Base-by-base conservation (phyloP, 1,140 invertebrate genomes). In the Plodia interpunctella region DNA sequence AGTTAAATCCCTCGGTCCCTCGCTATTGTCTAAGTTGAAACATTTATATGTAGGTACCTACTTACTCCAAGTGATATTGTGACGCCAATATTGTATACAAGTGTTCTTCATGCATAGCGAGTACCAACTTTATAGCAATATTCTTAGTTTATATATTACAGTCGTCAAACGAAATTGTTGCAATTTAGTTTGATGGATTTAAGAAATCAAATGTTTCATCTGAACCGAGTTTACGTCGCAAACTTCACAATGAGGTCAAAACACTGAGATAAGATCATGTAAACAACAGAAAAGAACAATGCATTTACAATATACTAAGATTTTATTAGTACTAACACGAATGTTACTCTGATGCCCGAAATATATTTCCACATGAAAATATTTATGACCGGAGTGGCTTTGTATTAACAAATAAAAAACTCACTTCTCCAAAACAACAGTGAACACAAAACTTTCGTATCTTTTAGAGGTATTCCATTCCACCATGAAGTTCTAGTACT, bases 191-290 rank as follows among this genome's bases (percentile, higher is more conserved):
- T 3, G 30, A 44, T 6, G 15, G 15, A 15, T 44, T 44, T 44
- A 44, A 44, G 38, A 44, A 44, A 44, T 44, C 38, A 44, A 44
- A 44, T 44, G 15, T 15, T 44, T 44, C 38, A 44, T 44, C 15
- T 17, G 38, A 15, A 44, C 5, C n/a, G 0, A 15, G 38, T 44
- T 44, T 15, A 44, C 9, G n/a, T 44, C 9, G 38, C 13, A 44
- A 44, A 44, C 15, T n/a, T 44, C 13, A 44, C 38, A 44, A 44
- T 44, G 10, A 44, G 38, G 38, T 44, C 38, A 44, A 44, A 44
- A 44, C 1, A 44, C 38, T 38, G 2, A 15, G 38, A 44, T 44
- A 44, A n/a, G 38, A 44, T 44, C 38, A 44, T 44, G 13, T 44
- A 44, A 44, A 15, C 13, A 44, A 44, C 2, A 17, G 13, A 44